Evolutionary conservation across 2,113 vertebrate species (phyloP).

Genomic region (Parus major): DNA sequence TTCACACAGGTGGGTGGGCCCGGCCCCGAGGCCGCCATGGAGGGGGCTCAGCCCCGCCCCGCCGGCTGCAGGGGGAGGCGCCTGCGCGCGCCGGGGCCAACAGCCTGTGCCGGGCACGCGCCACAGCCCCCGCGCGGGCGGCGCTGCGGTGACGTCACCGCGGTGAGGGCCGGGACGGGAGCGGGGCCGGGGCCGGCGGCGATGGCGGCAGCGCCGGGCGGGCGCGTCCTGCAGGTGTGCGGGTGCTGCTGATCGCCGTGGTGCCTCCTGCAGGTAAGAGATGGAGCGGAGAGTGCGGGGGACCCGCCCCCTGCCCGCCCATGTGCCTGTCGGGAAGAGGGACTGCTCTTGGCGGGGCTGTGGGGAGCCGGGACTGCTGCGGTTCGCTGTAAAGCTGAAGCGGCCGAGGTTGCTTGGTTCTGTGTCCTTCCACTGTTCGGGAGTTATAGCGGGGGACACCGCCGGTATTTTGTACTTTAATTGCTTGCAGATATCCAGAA

Average conservation of each 20-base stretch:
- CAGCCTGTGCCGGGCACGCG: neutral
- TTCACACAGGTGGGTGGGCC: fast-evolving
- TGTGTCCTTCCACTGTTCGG: neutral
- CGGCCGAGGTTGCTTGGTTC: too few species aligned
- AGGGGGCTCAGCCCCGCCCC: fast-evolving
- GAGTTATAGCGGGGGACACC: fast-evolving
- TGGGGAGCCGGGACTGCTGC: neutral
- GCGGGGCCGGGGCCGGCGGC: too few species aligned
- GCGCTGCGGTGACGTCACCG: neutral
- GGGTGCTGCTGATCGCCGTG: neutral
- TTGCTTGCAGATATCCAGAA: fast-evolving
- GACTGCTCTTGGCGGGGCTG: neutral
- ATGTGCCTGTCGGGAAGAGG: neutral
- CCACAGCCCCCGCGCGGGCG: neutral
- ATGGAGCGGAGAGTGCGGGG: neutral
- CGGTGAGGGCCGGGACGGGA: neutral
- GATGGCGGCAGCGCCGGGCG: fast-evolving
- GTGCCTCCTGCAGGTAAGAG: neutral
- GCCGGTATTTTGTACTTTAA: fast-evolving
- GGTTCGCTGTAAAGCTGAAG: fast-evolving
- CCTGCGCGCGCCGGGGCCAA: neutral
- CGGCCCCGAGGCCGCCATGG: fast-evolving
- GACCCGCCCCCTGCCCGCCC: fast-evolving
- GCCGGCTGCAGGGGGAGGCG: neutral
- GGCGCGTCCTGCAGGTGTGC: fast-evolving